Conservation (phyloP, 2,797 vertebrate species). For the Xerus rutilus region DNA sequence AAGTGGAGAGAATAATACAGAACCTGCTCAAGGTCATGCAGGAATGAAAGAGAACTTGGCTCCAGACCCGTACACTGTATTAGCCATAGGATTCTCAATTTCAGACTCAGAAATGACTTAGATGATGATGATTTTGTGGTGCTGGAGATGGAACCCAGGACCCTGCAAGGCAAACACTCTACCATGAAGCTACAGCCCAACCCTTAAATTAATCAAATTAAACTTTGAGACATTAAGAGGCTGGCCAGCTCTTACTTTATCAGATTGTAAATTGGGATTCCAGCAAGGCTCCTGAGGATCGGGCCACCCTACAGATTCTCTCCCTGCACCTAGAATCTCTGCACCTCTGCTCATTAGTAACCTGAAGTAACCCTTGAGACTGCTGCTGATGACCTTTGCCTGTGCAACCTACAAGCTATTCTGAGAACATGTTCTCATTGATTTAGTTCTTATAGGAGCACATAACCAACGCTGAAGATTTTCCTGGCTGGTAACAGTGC, state of each 20-base stretch:
- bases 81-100: background rate
- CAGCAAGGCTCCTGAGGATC: accelerated
- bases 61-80: too few species aligned
- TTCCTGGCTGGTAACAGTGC: background rate
- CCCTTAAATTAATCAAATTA: background rate
- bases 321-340: background rate
- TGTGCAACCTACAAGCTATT: background rate
- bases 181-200: too few species aligned
- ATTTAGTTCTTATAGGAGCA: background rate
- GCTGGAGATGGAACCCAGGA: too few species aligned
- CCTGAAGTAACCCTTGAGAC: background rate
- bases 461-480: background rate
- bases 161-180: too few species aligned
- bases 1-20: background rate
- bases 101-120: background rate
- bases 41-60: background rate
- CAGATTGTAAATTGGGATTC: background rate
- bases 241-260: background rate
- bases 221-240: background rate
- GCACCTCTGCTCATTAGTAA: background rate
- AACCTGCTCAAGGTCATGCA: background rate
- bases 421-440: background rate
- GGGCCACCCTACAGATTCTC: background rate
- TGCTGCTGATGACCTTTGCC: background rate
- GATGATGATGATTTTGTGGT: background rate